These are phyloP conservation scores for Trachelus troglodyta DNA, from an alignment of 2,888 invertebrate genomes.

Conservation along the genomic window DNA sequence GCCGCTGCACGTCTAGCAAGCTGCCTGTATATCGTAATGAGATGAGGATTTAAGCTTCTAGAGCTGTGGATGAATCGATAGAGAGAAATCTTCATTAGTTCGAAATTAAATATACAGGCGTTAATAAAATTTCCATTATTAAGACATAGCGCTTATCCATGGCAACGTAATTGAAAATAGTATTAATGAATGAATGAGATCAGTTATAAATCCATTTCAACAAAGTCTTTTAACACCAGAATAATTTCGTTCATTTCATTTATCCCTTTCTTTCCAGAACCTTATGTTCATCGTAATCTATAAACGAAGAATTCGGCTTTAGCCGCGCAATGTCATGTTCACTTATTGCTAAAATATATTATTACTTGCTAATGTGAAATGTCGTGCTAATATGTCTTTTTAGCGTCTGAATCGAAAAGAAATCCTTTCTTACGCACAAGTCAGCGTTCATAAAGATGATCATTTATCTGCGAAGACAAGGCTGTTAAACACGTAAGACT, in stretches of 20 bases:
- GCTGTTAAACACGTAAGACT: background rate
- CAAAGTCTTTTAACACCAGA: background rate
- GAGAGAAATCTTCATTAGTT: background rate
- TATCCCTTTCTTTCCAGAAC: background rate
- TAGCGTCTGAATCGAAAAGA: background rate
- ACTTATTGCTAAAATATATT: background rate
- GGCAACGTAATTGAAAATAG: background rate
- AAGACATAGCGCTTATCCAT: background rate
- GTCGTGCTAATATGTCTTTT: background rate
- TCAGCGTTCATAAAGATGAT: background rate
- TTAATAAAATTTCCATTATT: background rate
- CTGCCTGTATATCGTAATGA: background rate
- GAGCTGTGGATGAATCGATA: background rate
- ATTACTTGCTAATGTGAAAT: background rate
- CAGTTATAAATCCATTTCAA: background rate
- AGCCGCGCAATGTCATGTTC: background rate
- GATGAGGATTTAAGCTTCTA: background rate
- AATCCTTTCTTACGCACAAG: background rate
- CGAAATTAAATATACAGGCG: background rate
- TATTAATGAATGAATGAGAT: background rate
- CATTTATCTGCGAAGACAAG: background rate
- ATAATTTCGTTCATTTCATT: background rate
- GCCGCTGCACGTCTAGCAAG: background rate
- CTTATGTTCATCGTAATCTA: background rate
- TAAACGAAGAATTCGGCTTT: background rate